Percentiles rank a stretch among this genome's conserved stretches.
These are phyloP conservation scores for Montipora capitata DNA, from an alignment of 92 coral and sea anemone genomes.

Conservation along the genomic window DNA sequence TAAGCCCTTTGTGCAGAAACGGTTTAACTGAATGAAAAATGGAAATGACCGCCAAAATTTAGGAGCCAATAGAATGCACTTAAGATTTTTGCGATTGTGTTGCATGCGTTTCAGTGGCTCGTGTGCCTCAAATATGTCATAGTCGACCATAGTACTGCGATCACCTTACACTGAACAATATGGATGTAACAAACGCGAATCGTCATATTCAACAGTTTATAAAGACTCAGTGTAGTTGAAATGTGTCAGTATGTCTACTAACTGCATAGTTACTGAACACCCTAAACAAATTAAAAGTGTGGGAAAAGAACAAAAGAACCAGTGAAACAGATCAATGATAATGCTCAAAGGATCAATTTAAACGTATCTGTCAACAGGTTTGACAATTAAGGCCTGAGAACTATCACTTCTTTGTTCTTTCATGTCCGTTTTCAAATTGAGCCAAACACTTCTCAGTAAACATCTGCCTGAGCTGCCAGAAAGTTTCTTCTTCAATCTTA, in stretches of 20 bases:
- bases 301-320: neutral
- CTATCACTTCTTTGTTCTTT: too few species aligned
- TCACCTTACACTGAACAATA: neutral
- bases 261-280: neutral
- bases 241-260: neutral
- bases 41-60: neutral
- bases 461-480: conserved; percentile 9
- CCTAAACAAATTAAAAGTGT: neutral
- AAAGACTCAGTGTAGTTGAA: neutral
- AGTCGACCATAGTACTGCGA: neutral
- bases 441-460: too few species aligned
- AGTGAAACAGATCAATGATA: neutral
- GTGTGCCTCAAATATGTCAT: neutral
- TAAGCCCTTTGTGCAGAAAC: neutral
- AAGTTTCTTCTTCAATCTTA: neutral
- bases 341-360: neutral
- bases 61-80: neutral
- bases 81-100: neutral
- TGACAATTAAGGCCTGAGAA: too few species aligned
- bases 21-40: neutral
- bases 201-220: neutral
- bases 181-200: neutral
- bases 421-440: too few species aligned
- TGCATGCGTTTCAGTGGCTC: neutral
- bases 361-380: too few species aligned